phyloP scores from a whole-genome alignment of 2,113 vertebrate genomes.

The Strix aluco region DNA sequence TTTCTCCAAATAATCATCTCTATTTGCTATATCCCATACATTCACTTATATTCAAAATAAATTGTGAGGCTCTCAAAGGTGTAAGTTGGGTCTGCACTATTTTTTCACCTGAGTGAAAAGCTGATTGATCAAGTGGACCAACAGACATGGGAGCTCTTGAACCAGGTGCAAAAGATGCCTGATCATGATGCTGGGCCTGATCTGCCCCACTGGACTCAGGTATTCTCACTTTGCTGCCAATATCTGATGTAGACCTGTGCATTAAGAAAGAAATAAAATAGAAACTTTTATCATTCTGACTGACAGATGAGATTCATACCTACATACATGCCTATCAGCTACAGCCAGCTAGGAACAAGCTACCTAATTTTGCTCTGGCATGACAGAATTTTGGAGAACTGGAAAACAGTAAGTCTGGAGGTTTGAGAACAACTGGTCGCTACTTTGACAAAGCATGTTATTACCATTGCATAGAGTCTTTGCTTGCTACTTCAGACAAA shows the following conservation, averaged over 20 bases:
- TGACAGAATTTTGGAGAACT: neutral
- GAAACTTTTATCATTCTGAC: neutral
- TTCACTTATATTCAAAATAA: neutral
- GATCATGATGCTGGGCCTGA: constrained; percentile 79
- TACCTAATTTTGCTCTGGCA: neutral
- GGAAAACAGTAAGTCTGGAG: neutral
- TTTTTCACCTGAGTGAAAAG: constrained; percentile 91
- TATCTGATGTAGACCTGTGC: constrained; percentile 90
- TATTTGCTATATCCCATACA: neutral
- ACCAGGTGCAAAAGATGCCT: constrained; percentile 80
- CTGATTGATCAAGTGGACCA: constrained; percentile 84
- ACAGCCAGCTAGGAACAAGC: neutral
- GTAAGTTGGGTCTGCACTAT: neutral
- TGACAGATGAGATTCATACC: neutral
- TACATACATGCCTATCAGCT: rapidly evolving
- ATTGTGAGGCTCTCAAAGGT: neutral
- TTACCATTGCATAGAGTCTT: neutral
- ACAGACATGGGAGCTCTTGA: constrained; percentile 83
- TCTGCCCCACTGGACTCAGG: constrained; percentile 83
- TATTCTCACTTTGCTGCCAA: constrained; percentile 88
- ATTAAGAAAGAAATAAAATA: neutral
- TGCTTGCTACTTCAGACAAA: neutral
- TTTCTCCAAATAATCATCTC: neutral
- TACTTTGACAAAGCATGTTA: neutral
- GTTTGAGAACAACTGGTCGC: neutral